A percentile compares a stretch with the other conserved stretches of the same genome.
These are phyloP conservation scores for Malthinus flaveolus DNA, from an alignment of 2,888 invertebrate species.

Conservation along the genomic window DNA sequence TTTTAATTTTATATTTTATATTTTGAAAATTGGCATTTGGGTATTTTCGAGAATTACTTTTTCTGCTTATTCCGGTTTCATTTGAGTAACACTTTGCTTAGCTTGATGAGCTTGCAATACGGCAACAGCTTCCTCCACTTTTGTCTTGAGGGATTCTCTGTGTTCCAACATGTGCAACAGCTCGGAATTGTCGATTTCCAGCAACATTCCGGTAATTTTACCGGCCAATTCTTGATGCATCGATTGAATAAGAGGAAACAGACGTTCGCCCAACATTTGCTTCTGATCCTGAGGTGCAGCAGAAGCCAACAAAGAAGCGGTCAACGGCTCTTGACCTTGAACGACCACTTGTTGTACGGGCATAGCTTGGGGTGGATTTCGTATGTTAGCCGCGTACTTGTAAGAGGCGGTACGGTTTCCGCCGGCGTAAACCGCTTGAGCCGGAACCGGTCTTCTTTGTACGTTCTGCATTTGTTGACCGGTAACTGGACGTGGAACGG, in stretches of 20 bases:
- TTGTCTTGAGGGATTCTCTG: constrained; percentile 91
- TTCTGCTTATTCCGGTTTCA: constrained; percentile 30
- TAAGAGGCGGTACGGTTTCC: constrained; percentile 76
- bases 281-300: constrained; percentile 97
- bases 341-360: constrained; percentile 83
- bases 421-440: constrained; percentile 67
- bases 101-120: constrained; percentile 97
- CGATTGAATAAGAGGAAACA: constrained; percentile 94
- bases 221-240: constrained; percentile 95
- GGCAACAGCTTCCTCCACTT: constrained; percentile 97
- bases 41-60: constrained; percentile 15
- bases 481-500: constrained; percentile 83
- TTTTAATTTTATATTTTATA: neutral
- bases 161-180: constrained; percentile 97
- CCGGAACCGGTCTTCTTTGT: constrained; percentile 64
- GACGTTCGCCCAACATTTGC: constrained; percentile 97
- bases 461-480: constrained; percentile 77
- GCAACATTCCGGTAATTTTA: constrained; percentile 98
- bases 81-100: constrained; percentile 73
- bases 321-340: constrained; percentile 94
- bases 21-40: no score
- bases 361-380: constrained; percentile 73
- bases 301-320: constrained; percentile 93
- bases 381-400: constrained; percentile 89
- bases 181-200: constrained; percentile 98